Base-by-base conservation (phyloP, 2,888 invertebrate genomes). In the Bibio marci region DNA sequence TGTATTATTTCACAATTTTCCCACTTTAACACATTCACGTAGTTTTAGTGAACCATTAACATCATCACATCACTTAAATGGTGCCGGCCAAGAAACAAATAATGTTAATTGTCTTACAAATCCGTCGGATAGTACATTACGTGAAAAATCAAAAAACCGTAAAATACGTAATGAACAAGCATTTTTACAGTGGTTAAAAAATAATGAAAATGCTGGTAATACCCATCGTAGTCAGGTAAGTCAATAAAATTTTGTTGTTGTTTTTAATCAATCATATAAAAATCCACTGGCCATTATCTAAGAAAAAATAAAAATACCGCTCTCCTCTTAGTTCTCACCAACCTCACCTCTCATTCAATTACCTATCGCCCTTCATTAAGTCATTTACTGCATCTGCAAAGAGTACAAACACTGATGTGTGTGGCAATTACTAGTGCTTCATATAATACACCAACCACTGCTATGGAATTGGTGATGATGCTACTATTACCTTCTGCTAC, bases 1-100 rank as follows among this genome's bases (percentile, higher is more conserved):
- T 41, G 73, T 80, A 7, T 53, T 83, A 13, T 59, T 81, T 41
- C 76, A 79, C 49, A 80, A 80, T 56, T 82, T 81, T 55, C 82
- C 83, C 0, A 75, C 72, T 38, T 62, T 81, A 13, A 63, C 83
- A 55, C 67, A 76, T 39, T 80, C 80, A 26, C 64, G 76, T 36
- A 80, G 80, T 55, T 78, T 80, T 49, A 80, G 80, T 51, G 80
- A 80, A 39, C 48, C 46, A 10, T 41, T 46, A 37, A 41, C 42
- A 25, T 28, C 49, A 67, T 42, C 43, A 27, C 35, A 42, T 19
- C 38, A 38, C 27, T 38, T 33, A 14, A 40, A 40, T 32, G 43
- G 42, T 22, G 38, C 40, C 19, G 25, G 33, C 15, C 30, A 14
- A 12, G 31, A 30, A 17, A 11, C 33, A 7, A 14, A 32, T 13